Percentiles rank a stretch among this genome's conserved stretches.
phyloP scores from a whole-genome alignment of 2,113 vertebrate species.

The Pseudolaguvia tuberculata region DNA sequence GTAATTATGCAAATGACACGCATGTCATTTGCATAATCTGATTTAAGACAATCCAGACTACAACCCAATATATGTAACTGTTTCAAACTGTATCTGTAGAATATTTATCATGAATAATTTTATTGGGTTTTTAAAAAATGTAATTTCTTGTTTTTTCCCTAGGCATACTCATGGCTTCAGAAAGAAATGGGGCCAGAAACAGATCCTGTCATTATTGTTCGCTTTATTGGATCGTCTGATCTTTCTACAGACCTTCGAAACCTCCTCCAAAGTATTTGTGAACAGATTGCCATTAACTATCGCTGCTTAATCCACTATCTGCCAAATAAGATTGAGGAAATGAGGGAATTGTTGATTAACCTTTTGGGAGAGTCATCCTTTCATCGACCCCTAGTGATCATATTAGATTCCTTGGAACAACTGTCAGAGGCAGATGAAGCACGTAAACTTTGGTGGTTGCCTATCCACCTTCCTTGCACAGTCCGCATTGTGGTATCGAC shows the following conservation, averaged over 20 bases:
- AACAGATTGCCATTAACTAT: slow-evolving; percentile 93
- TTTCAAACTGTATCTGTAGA: not conserved
- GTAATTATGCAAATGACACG: too few relatives aligned
- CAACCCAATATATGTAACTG: not conserved
- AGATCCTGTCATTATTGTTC: slow-evolving; percentile 88
- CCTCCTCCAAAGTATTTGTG: slow-evolving; percentile 92
- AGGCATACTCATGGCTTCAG: slow-evolving; percentile 93
- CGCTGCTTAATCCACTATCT: slow-evolving; percentile 89
- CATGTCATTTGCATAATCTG: too few relatives aligned
- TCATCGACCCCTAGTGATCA: slow-evolving; percentile 86
- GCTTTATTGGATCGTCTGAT: slow-evolving; percentile 88
- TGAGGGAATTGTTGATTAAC: slow-evolving; percentile 88
- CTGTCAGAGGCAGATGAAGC: slow-evolving; percentile 88
- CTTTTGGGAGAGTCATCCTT: slow-evolving; percentile 89
- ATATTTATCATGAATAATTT: not conserved
- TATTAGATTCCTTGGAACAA: slow-evolving; percentile 91
- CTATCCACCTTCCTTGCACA: slow-evolving; percentile 85
- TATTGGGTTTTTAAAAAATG: not conserved
- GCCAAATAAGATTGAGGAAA: slow-evolving; percentile 94
- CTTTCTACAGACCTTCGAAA: slow-evolving; percentile 83
- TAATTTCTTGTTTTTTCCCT: slow-evolving; percentile 56
- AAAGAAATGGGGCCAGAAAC: slow-evolving; percentile 91
- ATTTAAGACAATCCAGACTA: too few relatives aligned
- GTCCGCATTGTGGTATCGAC: slow-evolving; percentile 92
- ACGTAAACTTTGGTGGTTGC: slow-evolving; percentile 97